Conservation (phyloP, 2,113 vertebrate genomes). For the Crypturellus undulatus region DNA sequence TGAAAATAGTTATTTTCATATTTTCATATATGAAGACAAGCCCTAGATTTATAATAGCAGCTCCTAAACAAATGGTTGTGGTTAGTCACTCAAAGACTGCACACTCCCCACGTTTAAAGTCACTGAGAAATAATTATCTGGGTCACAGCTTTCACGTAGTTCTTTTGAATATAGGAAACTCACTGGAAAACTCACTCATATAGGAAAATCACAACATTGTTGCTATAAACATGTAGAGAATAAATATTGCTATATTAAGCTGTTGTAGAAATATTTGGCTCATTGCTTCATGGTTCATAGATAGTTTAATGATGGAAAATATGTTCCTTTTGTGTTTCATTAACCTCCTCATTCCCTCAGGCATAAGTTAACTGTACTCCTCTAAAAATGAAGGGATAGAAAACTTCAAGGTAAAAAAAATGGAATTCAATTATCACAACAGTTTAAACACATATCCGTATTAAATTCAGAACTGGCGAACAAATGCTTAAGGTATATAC, state of each 20-base stretch:
- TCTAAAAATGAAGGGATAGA: background rate
- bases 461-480: background rate
- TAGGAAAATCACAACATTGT: background rate
- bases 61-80: background rate
- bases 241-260: constrained; percentile 10
- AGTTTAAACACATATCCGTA: background rate
- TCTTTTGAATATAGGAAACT: background rate
- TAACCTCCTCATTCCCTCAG: constrained; percentile 16
- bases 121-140: background rate
- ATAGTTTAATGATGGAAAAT: constrained; percentile 47
- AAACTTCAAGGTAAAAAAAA: background rate
- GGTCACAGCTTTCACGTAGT: background rate
- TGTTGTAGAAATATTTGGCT: constrained; percentile 27
- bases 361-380: background rate
- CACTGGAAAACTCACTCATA: background rate
- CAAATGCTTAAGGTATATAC: background rate
- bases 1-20: background rate
- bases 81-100: background rate
- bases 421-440: background rate
- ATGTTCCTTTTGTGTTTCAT: constrained; percentile 43
- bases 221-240: background rate
- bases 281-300: constrained; percentile 18
- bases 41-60: background rate
- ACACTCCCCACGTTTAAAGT: background rate
- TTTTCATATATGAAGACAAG: background rate